Evolutionary conservation across 2,113 vertebrate species (phyloP).

Genomic region (Ranitomeya imitator): DNA sequence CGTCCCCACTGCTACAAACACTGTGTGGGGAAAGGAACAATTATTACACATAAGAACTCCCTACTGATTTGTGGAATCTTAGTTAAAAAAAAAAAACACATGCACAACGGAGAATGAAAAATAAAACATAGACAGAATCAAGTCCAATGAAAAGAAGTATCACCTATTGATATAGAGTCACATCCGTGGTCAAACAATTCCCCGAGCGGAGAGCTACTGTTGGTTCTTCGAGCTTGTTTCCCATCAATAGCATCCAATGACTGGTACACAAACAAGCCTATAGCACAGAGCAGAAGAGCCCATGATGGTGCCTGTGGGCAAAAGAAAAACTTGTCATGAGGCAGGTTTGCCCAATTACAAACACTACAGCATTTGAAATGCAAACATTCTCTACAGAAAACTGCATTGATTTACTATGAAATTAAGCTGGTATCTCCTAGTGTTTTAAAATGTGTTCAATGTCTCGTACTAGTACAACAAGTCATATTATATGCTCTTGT

Average conservation of each 20-base stretch:
- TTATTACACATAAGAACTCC: background rate
- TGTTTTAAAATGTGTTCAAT: too few species aligned
- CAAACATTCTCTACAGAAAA: background rate
- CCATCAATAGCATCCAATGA: slow-evolving; percentile 97
- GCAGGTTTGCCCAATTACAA: background rate
- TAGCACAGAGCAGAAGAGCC: slow-evolving; percentile 84
- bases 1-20: slow-evolving; percentile 88
- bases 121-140: background rate
- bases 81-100: background rate
- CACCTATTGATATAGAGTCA: slow-evolving; percentile 96
- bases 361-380: background rate
- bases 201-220: slow-evolving; percentile 90
- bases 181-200: slow-evolving; percentile 98
- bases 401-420: too few species aligned
- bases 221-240: slow-evolving; percentile 95
- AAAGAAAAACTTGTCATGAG: slow-evolving; percentile 41
- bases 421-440: too few species aligned
- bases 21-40: slow-evolving; percentile 72
- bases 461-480: too few species aligned
- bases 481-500: too few species aligned
- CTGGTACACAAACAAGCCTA: slow-evolving; percentile 95
- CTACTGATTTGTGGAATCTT: background rate
- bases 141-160: background rate
- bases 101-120: background rate
- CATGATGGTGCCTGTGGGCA: slow-evolving; percentile 84